Percentiles rank a stretch among this genome's conserved stretches.
These are phyloP conservation scores for Anthoscopus minutus DNA, from an alignment of 2,113 vertebrate genomes.

Conservation along the genomic window DNA sequence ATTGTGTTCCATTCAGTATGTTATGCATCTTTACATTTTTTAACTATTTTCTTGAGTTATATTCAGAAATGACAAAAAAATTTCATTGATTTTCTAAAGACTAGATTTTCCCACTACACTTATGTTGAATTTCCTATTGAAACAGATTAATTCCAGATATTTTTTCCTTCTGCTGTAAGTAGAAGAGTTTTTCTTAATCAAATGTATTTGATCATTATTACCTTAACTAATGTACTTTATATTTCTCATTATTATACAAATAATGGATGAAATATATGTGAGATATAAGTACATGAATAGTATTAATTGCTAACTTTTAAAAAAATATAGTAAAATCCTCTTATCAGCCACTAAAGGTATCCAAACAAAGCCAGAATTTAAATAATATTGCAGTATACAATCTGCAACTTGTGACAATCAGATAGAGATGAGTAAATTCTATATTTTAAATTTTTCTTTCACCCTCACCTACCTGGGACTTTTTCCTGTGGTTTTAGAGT, in stretches of 20 bases:
- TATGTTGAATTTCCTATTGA: neutral
- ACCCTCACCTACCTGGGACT: rapidly evolving
- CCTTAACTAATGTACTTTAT: neutral
- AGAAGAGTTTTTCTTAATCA: neutral
- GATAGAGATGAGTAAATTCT: neutral
- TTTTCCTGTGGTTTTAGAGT: neutral
- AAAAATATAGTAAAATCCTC: neutral
- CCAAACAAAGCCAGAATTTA: neutral
- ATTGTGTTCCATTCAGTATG: neutral
- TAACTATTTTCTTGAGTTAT: neutral
- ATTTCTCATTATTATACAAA: neutral
- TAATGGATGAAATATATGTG: neutral
- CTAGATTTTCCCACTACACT: neutral
- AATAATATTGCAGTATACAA: neutral
- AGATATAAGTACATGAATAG: neutral
- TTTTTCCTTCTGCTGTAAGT: neutral
- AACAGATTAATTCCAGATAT: neutral
- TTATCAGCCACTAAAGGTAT: neutral
- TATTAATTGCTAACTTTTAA: neutral
- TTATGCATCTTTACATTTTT: neutral
- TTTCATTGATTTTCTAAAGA: neutral
- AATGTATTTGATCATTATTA: neutral
- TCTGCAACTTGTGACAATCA: neutral
- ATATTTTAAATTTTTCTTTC: neutral
- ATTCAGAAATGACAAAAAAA: neutral